Percentiles rank a stretch among this genome's conserved stretches.
Evolutionary conservation across 2,797 vertebrate species (phyloP).

Genomic region (Oryzias sinensis): DNA sequence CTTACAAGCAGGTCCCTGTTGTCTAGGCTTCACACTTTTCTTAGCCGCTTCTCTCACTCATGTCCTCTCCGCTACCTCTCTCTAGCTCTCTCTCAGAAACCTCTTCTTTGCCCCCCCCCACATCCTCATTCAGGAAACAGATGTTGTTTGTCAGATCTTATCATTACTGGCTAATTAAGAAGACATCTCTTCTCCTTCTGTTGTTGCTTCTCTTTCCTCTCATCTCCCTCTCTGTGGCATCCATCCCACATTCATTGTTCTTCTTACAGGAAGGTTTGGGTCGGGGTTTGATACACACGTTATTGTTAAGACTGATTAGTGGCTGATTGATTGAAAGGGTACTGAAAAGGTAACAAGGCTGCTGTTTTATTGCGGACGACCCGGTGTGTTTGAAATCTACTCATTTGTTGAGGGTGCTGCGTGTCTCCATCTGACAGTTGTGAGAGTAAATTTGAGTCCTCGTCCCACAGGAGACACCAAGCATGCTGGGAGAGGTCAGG

Average conservation of each 20-base stretch:
- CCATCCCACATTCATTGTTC: constrained; percentile 67
- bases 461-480: constrained; percentile 65
- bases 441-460: constrained; percentile 67
- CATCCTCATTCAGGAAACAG: constrained; percentile 77
- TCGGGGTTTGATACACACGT: constrained; percentile 51
- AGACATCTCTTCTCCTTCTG: constrained; percentile 82
- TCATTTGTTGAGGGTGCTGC: constrained; percentile 45
- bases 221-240: constrained; percentile 66
- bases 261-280: constrained; percentile 46
- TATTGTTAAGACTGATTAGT: constrained; percentile 51
- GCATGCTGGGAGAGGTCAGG: constrained; percentile 77
- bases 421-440: constrained; percentile 66
- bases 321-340: constrained; percentile 57
- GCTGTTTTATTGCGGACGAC: constrained; percentile 39
- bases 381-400: constrained; percentile 48
- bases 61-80: constrained; percentile 36
- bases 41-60: constrained; percentile 46
- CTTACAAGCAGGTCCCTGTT: constrained; percentile 73
- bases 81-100: constrained; percentile 34
- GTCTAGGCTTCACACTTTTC: constrained; percentile 75
- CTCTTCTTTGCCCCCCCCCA: constrained; percentile 14
- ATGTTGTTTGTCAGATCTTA: constrained; percentile 87
- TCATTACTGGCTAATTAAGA: constrained; percentile 87
- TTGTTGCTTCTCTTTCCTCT: constrained; percentile 72
- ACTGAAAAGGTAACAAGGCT: constrained; percentile 34